Conservation (phyloP, 2,888 invertebrate species). For the Caenorhabditis uteleia region DNA sequence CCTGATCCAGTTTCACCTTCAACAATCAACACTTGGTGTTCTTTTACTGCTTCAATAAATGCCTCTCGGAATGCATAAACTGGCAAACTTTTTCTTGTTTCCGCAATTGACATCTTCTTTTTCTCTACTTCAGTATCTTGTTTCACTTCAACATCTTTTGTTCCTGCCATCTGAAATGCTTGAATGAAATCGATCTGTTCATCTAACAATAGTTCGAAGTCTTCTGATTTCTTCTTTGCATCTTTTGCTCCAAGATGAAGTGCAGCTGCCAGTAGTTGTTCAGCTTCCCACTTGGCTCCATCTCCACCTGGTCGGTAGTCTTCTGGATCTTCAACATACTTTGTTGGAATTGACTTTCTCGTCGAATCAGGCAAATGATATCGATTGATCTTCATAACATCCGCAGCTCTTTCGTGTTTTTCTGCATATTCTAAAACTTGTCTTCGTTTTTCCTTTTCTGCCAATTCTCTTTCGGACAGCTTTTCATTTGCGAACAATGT, state of each 20-base stretch:
- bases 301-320: slow-evolving; percentile 46
- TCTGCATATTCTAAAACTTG: slow-evolving; percentile 87
- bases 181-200: slow-evolving; percentile 98
- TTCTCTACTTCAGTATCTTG: slow-evolving; percentile 59
- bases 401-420: slow-evolving; percentile 92
- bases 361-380: slow-evolving; percentile 66
- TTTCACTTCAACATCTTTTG: slow-evolving; percentile 54
- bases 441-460: slow-evolving; percentile 87
- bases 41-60: slow-evolving; percentile 86
- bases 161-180: slow-evolving; percentile 73
- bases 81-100: slow-evolving; percentile 89
- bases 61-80: slow-evolving; percentile 89
- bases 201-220: slow-evolving; percentile 87
- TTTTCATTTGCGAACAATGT: slow-evolving; percentile 87
- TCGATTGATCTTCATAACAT: slow-evolving; percentile 85
- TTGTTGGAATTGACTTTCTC: slow-evolving; percentile 40
- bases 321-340: slow-evolving; percentile 60
- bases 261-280: slow-evolving; percentile 42
- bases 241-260: slow-evolving; percentile 48
- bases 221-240: slow-evolving; percentile 72
- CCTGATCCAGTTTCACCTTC: slow-evolving; percentile 79
- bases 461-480: slow-evolving; percentile 85
- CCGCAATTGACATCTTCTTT: slow-evolving; percentile 78
- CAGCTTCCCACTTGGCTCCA: slow-evolving; percentile 51
- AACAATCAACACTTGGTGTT: slow-evolving; percentile 72